Conservation (phyloP, 2,797 vertebrate species). For the Phaenicophaeus curvirostris region DNA sequence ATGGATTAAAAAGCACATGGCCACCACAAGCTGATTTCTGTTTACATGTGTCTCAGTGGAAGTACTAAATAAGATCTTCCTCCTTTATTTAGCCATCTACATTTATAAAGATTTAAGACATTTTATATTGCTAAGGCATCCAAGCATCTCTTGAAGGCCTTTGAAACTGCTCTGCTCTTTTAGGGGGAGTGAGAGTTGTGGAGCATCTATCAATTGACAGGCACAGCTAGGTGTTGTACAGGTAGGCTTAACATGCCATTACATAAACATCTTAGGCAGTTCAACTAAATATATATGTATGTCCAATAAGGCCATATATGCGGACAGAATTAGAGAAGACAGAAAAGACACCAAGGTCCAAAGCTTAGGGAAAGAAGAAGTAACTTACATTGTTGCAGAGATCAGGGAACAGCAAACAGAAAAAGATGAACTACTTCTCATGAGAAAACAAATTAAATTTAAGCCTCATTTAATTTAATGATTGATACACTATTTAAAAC, state of each 20-base stretch:
- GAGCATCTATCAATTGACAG: background rate
- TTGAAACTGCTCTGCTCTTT: background rate
- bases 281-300: background rate
- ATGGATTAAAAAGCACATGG: accelerated
- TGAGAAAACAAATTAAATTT: background rate
- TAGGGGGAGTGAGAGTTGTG: too few species aligned
- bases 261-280: background rate
- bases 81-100: background rate
- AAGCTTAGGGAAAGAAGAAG: background rate
- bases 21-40: background rate
- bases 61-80: background rate
- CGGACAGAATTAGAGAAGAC: background rate
- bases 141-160: background rate
- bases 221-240: background rate
- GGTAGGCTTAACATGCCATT: background rate
- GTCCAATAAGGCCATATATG: background rate
- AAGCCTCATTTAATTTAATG: background rate
- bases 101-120: background rate
- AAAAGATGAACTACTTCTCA: background rate
- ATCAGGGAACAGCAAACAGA: background rate
- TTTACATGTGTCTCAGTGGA: accelerated
- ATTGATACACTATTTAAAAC: background rate
- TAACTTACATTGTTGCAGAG: background rate
- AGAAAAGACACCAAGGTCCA: background rate
- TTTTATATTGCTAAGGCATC: background rate